phyloP scores from a whole-genome alignment of 2,113 vertebrate genomes.

The Mormyrus lacerda region DNA sequence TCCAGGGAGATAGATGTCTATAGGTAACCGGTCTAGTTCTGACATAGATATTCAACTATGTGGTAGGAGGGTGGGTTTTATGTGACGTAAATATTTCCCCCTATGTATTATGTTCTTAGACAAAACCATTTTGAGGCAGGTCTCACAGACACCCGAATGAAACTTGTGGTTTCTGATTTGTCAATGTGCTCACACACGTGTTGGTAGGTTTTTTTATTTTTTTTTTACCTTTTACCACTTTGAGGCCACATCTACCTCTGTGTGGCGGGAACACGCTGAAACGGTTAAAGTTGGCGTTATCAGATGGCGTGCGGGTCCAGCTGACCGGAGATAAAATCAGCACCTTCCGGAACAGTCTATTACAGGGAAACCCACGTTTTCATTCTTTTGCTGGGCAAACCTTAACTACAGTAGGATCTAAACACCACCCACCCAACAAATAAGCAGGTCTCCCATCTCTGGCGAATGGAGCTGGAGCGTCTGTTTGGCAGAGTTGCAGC shows the following conservation, averaged over 20 bases:
- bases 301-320: conserved; percentile 41
- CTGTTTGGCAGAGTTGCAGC: conserved; percentile 29
- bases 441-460: background rate
- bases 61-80: background rate
- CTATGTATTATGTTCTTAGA: background rate
- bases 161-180: background rate
- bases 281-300: conserved; percentile 41
- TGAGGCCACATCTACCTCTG: background rate
- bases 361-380: conserved; percentile 81
- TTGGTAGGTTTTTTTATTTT: background rate
- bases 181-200: background rate
- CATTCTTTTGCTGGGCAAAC: conserved; percentile 85
- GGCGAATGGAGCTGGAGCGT: background rate
- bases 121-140: background rate
- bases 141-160: background rate
- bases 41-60: background rate
- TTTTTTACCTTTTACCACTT: background rate
- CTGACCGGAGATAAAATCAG: conserved; percentile 60
- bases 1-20: background rate
- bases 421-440: conserved; percentile 42
- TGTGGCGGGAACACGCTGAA: conserved; percentile 26
- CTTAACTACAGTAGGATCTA: conserved; percentile 69
- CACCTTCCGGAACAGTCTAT: conserved; percentile 69
- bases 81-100: conserved; percentile 23
- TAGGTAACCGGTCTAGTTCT: background rate